Conservation (phyloP, 2,888 invertebrate species). For the Panopea generosa region DNA sequence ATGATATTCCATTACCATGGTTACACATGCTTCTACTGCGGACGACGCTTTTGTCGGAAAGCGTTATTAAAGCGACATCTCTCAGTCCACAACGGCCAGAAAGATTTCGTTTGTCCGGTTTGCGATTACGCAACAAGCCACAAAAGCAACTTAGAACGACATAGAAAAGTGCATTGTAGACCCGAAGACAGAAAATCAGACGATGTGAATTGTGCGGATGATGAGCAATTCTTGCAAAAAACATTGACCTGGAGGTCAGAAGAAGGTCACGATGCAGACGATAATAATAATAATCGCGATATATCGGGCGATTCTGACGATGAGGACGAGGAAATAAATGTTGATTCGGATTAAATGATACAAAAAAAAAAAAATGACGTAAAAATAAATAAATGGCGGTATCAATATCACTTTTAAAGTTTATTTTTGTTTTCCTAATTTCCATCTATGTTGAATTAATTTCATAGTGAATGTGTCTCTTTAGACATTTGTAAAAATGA, state of each 20-base stretch:
- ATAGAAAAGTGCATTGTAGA: slow-evolving; percentile 83
- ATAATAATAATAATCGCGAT: slow-evolving; percentile 42
- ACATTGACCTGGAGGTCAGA: slow-evolving; percentile 40
- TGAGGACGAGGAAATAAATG: slow-evolving; percentile 70
- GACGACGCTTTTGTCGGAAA: slow-evolving; percentile 85
- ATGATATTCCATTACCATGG: slow-evolving; percentile 85
- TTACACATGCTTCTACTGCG: slow-evolving; percentile 85
- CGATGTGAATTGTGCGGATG: slow-evolving; percentile 48
- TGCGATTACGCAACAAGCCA: slow-evolving; percentile 86
- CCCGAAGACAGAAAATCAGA: slow-evolving; percentile 66
- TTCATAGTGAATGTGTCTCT: too few relatives aligned
- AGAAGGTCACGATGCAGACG: slow-evolving; percentile 26
- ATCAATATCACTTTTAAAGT: too few relatives aligned
- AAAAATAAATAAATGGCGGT: too few relatives aligned
- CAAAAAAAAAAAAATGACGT: too few relatives aligned
- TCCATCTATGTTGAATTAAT: too few relatives aligned
- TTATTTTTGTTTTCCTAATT: too few relatives aligned
- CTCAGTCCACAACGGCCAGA: slow-evolving; percentile 86
- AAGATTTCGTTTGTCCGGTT: slow-evolving; percentile 85
- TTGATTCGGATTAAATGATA: slow-evolving; percentile 56
- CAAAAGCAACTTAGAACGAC: slow-evolving; percentile 86
- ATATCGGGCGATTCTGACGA: slow-evolving; percentile 58
- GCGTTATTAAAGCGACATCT: slow-evolving; percentile 86
- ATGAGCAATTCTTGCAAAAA: slow-evolving; percentile 16
- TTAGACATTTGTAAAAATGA: too few relatives aligned